Conservation (phyloP, 2,888 invertebrate species). For the Patella pellucida region DNA sequence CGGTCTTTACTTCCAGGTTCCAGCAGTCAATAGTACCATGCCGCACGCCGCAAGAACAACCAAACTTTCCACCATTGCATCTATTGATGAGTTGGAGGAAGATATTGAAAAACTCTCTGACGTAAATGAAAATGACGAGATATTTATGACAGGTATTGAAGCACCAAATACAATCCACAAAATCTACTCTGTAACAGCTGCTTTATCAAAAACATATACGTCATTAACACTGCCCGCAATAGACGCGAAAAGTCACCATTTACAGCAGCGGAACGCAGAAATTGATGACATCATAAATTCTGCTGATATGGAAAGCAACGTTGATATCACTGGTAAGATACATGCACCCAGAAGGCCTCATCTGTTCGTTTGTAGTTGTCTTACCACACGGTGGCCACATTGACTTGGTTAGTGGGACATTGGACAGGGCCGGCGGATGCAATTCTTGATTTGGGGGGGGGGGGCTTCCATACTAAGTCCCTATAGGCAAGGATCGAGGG, state of each 20-base stretch:
- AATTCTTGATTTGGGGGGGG: no score
- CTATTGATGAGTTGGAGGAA: neutral
- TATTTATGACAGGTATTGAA: neutral
- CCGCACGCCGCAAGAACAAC: neutral
- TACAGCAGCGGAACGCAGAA: neutral
- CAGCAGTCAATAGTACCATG: neutral
- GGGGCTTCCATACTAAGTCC: no score
- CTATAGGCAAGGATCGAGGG: no score
- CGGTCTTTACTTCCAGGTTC: no score
- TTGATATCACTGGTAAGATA: neutral
- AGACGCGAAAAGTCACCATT: neutral
- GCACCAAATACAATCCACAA: neutral
- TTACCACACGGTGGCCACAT: no score
- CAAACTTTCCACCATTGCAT: neutral
- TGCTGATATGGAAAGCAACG: neutral
- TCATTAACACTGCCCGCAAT: neutral
- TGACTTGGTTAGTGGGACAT: no score
- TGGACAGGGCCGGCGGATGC: no score
- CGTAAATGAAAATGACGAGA: neutral
- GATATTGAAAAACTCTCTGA: neutral
- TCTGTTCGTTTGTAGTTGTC: no score
- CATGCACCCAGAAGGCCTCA: no score
- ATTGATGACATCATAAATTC: neutral
- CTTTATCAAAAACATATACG: neutral
- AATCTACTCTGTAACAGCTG: neutral